Percentiles rank a stretch among this genome's conserved stretches.
Conservation (phyloP, 2,113 vertebrate species). For the Lonchura striata region DNA sequence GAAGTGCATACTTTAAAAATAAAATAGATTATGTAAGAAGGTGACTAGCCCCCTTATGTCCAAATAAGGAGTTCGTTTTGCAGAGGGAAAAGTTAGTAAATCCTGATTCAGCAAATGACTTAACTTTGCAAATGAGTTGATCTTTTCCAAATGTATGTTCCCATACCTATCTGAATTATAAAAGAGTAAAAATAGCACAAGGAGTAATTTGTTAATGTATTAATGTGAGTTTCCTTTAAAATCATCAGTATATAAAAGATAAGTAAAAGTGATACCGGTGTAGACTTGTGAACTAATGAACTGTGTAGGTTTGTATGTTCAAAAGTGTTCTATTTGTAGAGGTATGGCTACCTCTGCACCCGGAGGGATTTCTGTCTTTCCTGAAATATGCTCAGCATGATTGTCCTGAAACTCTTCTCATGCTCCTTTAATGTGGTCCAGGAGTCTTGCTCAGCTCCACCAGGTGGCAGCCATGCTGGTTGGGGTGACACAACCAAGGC, state of each 20-base stretch:
- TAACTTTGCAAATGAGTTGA: background rate
- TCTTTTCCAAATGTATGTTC: background rate
- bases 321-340: background rate
- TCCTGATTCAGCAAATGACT: background rate
- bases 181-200: background rate
- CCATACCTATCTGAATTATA: background rate
- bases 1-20: background rate
- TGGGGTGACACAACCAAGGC: background rate
- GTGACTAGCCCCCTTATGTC: background rate
- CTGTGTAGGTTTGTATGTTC: background rate
- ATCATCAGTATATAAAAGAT: background rate
- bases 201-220: background rate
- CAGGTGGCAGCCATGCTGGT: fast-evolving
- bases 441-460: background rate
- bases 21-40: background rate
- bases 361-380: fast-evolving
- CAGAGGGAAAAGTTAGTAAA: background rate
- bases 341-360: background rate
- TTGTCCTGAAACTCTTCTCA: background rate
- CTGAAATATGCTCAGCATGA: background rate
- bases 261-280: background rate
- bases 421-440: background rate
- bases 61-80: background rate
- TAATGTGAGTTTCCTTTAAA: background rate
- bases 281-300: background rate